A percentile compares a stretch with the other conserved stretches of the same genome.
phyloP scores from a whole-genome alignment of 2,797 vertebrate species.

The Bufotes viridis region DNA sequence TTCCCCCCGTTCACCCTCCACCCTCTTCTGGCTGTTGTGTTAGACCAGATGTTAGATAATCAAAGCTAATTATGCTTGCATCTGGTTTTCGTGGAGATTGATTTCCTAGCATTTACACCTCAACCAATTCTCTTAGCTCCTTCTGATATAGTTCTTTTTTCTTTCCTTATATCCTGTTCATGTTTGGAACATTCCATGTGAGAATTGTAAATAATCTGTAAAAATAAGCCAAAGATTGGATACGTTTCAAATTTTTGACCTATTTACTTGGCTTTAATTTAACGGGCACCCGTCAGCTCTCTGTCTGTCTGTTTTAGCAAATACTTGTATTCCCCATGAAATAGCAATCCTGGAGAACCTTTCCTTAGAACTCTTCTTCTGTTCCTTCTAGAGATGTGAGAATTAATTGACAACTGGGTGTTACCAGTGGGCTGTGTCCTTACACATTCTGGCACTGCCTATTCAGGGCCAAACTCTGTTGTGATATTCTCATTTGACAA shows the following conservation, averaged over 20 bases:
- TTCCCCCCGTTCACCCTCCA: constrained; percentile 3
- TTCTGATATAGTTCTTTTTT: background rate
- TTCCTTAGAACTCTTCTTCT: no score
- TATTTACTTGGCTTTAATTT: background rate
- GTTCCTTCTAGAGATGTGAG: no score
- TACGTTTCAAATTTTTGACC: background rate
- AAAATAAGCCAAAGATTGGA: background rate
- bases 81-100: constrained; percentile 58
- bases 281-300: no score
- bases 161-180: background rate
- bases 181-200: background rate
- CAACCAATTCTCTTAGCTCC: background rate
- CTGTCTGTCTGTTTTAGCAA: no score
- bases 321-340: no score
- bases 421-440: no score
- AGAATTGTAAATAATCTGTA: background rate
- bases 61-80: constrained; percentile 69
- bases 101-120: constrained; percentile 37
- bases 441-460: no score
- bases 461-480: no score
- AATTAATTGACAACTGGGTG: no score
- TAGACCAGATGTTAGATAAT: constrained; percentile 70
- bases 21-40: constrained; percentile 59
- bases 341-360: no score
- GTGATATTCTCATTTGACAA: no score